Evolutionary conservation across 1,140 invertebrate species (phyloP).

Genomic region (Phymorhynchus buccinoides): DNA sequence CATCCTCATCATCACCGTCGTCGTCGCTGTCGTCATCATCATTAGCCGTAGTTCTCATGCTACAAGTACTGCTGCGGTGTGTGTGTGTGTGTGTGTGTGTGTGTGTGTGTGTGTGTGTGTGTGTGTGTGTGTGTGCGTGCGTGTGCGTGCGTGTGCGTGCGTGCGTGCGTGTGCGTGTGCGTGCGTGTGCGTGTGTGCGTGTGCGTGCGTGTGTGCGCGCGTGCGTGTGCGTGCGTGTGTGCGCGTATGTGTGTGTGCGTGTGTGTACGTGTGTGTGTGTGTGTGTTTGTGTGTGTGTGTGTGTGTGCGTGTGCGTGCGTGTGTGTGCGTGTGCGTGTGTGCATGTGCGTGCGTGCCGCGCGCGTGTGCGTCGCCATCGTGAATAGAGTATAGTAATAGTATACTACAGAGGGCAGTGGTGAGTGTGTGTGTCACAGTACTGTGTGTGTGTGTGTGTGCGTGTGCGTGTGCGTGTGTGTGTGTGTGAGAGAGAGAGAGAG

Average conservation of each 20-base stretch:
- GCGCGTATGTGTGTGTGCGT: background rate
- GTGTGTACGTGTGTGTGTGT: slow-evolving; percentile 14
- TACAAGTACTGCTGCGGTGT: too few species aligned
- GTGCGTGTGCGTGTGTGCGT: slow-evolving; percentile 17
- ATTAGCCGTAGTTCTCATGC: too few species aligned
- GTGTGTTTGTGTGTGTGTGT: slow-evolving; percentile 18
- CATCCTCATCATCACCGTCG: too few species aligned
- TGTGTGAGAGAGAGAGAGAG: background rate
- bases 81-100: slow-evolving; percentile 15
- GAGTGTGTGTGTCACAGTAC: background rate
- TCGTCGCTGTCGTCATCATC: too few species aligned
- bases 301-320: background rate
- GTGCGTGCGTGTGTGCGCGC: slow-evolving; percentile 7
- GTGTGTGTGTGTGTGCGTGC: slow-evolving; percentile 1
- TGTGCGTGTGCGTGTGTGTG: background rate
- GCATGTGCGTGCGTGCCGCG: too few species aligned
- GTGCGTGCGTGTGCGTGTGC: background rate
- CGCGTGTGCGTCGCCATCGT: too few species aligned
- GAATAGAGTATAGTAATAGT: too few species aligned
- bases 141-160: background rate
- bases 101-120: slow-evolving; percentile 20
- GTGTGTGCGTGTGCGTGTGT: slow-evolving; percentile 4
- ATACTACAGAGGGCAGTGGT: too few species aligned
- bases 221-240: slow-evolving; percentile 4
- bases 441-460: slow-evolving; percentile 8